Evolutionary conservation across 2,888 invertebrate species (phyloP), one percentile per base, ranked within the genome.

Genomic region (Chirona hameri): DNA sequence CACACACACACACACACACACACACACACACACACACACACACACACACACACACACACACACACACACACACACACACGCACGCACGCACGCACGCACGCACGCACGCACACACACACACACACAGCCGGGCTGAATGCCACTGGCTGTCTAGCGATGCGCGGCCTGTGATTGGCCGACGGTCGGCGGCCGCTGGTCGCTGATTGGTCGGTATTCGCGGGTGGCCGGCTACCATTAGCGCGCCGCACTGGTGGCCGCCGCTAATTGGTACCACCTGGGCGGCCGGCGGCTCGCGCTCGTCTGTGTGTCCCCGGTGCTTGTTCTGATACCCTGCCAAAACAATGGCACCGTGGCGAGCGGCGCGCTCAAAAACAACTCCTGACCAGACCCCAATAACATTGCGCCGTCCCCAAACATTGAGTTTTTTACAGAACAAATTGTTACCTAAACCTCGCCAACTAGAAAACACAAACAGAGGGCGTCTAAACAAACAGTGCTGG

Each of bases 381-480:
- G 72, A 72, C 72, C 72, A 18, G 72, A 27, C 29, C 31, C 18
- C 18, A 72, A 72, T 72, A 76, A 76, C 76, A 46, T 39, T 4
- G 24, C 21, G 24, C 46, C 24, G 76, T 76, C 10, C 46, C 9
- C 39, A 76, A 76, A 76, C 76, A 76, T 27, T 27, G 46, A 76
- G 76, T 76, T 46, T 46, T 76, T 76, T 46, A 76, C 76, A 39
- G 46, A 46, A 46, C 46, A 76, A 76, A 76, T 76, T 76, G 76
- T 76, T 76, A 76, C 76, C 76, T 27, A 76, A 76, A 76, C 76
- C 76, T 76, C 10, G 76, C 76, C 76, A 46, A 76, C 39, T 46
- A 76, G 76, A 76, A 76, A 76, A 76, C 76, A 76, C 76, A 76
- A 76, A 76, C 76, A 76, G 46, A 76, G 46, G 39, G 76, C 39